Base-by-base conservation (phyloP, 2,113 vertebrate genomes). In the Caranx melampygus region DNA sequence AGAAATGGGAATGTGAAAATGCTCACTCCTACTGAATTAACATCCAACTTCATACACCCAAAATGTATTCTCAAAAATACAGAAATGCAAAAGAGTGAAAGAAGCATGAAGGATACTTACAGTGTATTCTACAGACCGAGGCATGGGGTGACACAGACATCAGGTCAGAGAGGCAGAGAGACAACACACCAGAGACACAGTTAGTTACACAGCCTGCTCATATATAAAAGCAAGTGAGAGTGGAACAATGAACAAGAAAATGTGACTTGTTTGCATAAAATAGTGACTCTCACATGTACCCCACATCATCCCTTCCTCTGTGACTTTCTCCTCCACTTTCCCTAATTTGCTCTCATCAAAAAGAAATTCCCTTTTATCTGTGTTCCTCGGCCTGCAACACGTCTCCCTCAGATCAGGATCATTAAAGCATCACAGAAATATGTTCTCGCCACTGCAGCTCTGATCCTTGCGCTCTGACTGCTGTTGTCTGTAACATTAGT, bases 51-150 rank as follows among this genome's bases (percentile, higher is more conserved):
- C 14, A 11, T 13, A 10, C 55, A 58, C 26, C 31, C 44, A 20
- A n/a, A 42, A 34, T 20, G 8, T 33, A 49, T 47, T 33, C 14
- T 20, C 42, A 16, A 66, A 64, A 2, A 49, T 1, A 5, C 31
- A 35, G 1, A 42, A 21, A 52, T 33, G 21, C 34, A 35, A 35
- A 34, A 34, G 7, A 31, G 40, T 33, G 42, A 75, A 62, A 45
- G 37, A n/a, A n/a, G 2, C 4, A 59, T 3, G 51, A 12, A 52
- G 33, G 85, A 65, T 90, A 97, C 97, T 99, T 94, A 98, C 97
- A 70, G 97, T 99, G 83, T 99, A 99, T 95, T 99, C 97, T 99
- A 68, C 3, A 61, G 86, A 40, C 13, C 33, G 6, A 9, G 92
- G 82, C 85, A 72, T 88, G n/a, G 88, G 79, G 77, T 90, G 88